Evolutionary conservation across 2,888 invertebrate genomes (phyloP), one percentile per base, ranked within the genome.

Genomic region (Morpho achilles): DNA sequence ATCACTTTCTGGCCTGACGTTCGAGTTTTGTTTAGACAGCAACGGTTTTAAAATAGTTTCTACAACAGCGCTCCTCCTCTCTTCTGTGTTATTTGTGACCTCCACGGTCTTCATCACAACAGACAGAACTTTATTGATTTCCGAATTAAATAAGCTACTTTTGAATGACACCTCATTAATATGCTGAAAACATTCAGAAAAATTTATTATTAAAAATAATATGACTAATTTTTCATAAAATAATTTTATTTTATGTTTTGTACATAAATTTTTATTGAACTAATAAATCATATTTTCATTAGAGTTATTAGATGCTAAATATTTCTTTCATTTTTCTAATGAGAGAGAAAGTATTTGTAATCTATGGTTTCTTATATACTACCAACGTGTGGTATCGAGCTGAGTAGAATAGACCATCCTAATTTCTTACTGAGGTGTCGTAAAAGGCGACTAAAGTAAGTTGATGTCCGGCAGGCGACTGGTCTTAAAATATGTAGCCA

Each of bases 61-160:
- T 43, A 91, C 85, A 50, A 89, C 79, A 59, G 80, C 78, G 78
- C 84, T 84, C 58, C 85, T 69, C 64, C 84, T 78, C 65, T 80
- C 87, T 61, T 92, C 91, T 50, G 95, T 93, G 85, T 95, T 95
- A 79, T 96, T 96, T 70, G 96, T 96, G 58, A 97, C 92, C 64
- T 96, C 92, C 3, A 96, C 94, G 76, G 96, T 96, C 63, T 93
- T 93, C 66, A 96, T 94, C n/a, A 96, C 94, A 22, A 97, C 94
- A 3, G 96, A 96, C 4, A 97, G 87, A 9, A 97, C 82, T 79
- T 97, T 97, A 23, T 96, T 96, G 55, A 97, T 95, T 69, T 97
- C 97, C 1, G 96, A 96, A 78, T 96, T 97, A 68, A 97, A 94
- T 75, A 96, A 94, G 83, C 96, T 97, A 77, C 97, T 97, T 56